Conservation (phyloP, 2,888 invertebrate genomes). For the Epirrhoe tristata region DNA sequence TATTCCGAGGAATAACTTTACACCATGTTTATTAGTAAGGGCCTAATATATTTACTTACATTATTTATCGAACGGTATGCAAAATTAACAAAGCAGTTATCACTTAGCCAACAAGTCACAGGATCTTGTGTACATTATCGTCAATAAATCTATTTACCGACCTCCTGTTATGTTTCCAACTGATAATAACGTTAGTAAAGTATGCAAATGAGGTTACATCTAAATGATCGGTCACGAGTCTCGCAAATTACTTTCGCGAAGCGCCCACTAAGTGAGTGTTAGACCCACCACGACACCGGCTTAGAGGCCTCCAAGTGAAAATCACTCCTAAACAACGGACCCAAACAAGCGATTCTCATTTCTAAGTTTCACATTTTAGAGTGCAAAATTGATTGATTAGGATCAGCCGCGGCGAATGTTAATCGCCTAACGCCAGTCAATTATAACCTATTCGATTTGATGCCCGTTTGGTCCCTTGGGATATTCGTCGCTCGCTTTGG, state of each 20-base stretch:
- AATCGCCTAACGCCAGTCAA: constrained; percentile 72
- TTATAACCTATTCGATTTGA: constrained; percentile 83
- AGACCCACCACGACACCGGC: constrained; percentile 62
- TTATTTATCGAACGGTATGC: constrained; percentile 41
- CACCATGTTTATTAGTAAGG: no score
- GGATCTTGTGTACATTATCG: constrained; percentile 55
- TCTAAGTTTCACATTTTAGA: constrained; percentile 48
- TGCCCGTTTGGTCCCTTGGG: constrained; percentile 75
- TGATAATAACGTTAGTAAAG: constrained; percentile 68
- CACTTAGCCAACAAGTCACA: constrained; percentile 48
- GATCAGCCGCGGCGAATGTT: constrained; percentile 61
- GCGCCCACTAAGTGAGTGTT: constrained; percentile 73
- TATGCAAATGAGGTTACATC: constrained; percentile 69
- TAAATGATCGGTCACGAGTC: constrained; percentile 68
- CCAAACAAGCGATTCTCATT: constrained; percentile 44
- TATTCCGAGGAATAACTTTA: no score
- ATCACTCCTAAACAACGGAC: constrained; percentile 46
- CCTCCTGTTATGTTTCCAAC: constrained; percentile 55
- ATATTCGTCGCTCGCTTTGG: constrained; percentile 72
- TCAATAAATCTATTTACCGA: constrained; percentile 66
- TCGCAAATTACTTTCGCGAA: constrained; percentile 73
- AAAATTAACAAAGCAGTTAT: constrained; percentile 69
- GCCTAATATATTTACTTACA: no score
- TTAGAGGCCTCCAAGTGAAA: constrained; percentile 53
- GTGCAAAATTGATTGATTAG: constrained; percentile 63